Percentiles rank a stretch among this genome's conserved stretches.
These are phyloP conservation scores for Amorpha juglandis DNA, from an alignment of 2,888 invertebrate species.

Conservation along the genomic window DNA sequence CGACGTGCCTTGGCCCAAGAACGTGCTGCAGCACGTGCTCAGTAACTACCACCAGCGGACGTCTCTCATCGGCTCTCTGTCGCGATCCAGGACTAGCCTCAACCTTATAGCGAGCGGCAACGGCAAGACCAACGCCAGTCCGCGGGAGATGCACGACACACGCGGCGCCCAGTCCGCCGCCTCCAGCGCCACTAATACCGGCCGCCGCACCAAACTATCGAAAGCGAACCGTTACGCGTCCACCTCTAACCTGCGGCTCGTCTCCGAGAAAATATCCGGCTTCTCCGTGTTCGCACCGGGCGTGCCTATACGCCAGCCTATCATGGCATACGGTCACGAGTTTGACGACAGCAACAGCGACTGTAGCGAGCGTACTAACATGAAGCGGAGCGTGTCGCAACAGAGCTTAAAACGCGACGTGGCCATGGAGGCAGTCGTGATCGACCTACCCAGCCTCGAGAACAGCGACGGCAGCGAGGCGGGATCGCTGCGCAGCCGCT, in stretches of 20 bases:
- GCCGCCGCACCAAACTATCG: slow-evolving; percentile 59
- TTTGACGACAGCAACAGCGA: slow-evolving; percentile 47
- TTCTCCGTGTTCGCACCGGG: slow-evolving; percentile 70
- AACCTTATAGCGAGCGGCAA: slow-evolving; percentile 66
- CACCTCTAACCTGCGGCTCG: slow-evolving; percentile 71
- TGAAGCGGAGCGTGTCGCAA: slow-evolving; percentile 71
- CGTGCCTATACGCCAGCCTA: slow-evolving; percentile 61
- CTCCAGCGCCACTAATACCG: slow-evolving; percentile 55
- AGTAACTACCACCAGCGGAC: slow-evolving; percentile 68
- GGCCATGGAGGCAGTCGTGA: slow-evolving; percentile 72
- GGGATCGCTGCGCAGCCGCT: slow-evolving; percentile 63
- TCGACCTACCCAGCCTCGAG: slow-evolving; percentile 66
- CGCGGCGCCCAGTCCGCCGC: slow-evolving; percentile 60
- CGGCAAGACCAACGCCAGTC: slow-evolving; percentile 69
- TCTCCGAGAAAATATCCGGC: slow-evolving; percentile 74
- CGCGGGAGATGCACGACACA: slow-evolving; percentile 41
- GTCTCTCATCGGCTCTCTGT: slow-evolving; percentile 81
- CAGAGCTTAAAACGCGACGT: slow-evolving; percentile 73
- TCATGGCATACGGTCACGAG: slow-evolving; percentile 70
- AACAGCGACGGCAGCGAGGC: slow-evolving; percentile 49
- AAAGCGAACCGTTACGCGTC: slow-evolving; percentile 69
- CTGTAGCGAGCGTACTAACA: slow-evolving; percentile 35
- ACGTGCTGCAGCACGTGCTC: slow-evolving; percentile 73
- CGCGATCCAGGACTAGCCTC: slow-evolving; percentile 83
- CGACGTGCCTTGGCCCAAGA: slow-evolving; percentile 74